Evolutionary conservation across 1,140 invertebrate species (phyloP).

Genomic region (Drosophila equinoxialis): DNA sequence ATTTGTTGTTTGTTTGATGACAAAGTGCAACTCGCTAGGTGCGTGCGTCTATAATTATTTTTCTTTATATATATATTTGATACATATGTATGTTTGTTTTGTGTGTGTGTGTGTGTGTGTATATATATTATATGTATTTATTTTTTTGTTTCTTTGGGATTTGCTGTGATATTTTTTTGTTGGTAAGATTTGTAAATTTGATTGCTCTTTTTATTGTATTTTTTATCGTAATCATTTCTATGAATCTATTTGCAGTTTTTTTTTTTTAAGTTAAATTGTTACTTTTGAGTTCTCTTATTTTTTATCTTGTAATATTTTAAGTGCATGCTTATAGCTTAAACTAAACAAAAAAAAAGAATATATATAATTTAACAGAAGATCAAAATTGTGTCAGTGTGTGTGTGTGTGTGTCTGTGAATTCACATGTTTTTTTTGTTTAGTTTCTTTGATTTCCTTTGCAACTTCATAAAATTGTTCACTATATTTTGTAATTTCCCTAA

Average conservation of each 20-base stretch:
- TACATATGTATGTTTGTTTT: slow-evolving; percentile 25
- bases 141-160: slow-evolving; percentile 27
- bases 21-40: slow-evolving; percentile 62
- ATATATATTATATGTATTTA: slow-evolving; percentile 16
- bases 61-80: slow-evolving; percentile 39
- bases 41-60: slow-evolving; percentile 62
- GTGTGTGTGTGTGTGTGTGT: slow-evolving; percentile 41
- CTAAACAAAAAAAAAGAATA: slow-evolving; percentile 31
- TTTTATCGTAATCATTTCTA: slow-evolving; percentile 40
- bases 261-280: slow-evolving; percentile 14
- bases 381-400: slow-evolving; percentile 17
- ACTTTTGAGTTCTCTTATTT: slow-evolving; percentile 1
- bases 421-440: neutral
- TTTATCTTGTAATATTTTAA: slow-evolving; percentile 42
- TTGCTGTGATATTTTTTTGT: slow-evolving; percentile 54
- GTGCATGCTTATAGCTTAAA: slow-evolving; percentile 42
- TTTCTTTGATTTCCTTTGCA: slow-evolving; percentile 23
- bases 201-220: slow-evolving; percentile 71
- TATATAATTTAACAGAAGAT: slow-evolving; percentile 21
- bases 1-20: slow-evolving; percentile 3
- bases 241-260: slow-evolving; percentile 30
- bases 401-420: slow-evolving; percentile 3
- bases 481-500: slow-evolving; percentile 43
- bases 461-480: slow-evolving; percentile 23
- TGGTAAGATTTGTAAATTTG: slow-evolving; percentile 51